Conservation (phyloP, 2,113 vertebrate species). For the Pelvicachromis taeniatus region DNA sequence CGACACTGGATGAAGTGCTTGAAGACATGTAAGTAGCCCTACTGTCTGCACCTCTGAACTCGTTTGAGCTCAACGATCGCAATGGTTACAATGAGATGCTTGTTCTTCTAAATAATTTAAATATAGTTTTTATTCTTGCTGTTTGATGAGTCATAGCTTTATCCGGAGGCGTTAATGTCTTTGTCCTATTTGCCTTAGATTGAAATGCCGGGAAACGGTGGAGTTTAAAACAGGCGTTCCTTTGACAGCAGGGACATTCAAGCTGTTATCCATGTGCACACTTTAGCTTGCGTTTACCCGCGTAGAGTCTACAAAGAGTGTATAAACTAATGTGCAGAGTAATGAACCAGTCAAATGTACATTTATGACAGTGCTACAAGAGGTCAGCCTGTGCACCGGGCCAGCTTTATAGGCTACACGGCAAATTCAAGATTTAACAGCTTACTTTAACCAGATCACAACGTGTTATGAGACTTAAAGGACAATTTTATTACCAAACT, state of each 20-base stretch:
- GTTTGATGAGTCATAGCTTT: background rate
- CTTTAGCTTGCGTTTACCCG: background rate
- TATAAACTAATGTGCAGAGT: background rate
- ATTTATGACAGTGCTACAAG: background rate
- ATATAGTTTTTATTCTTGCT: background rate
- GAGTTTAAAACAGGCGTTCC: background rate
- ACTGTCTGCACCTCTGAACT: background rate
- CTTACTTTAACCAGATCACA: background rate
- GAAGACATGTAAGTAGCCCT: slow-evolving; percentile 84
- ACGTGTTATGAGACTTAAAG: background rate
- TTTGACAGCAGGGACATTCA: background rate
- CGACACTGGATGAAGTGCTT: slow-evolving; percentile 90
- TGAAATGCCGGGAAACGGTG: background rate
- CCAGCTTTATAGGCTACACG: background rate
- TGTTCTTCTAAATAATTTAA: background rate
- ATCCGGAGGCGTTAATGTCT: background rate
- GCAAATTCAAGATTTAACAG: background rate
- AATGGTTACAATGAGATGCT: background rate
- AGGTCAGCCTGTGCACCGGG: background rate
- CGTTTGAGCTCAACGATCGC: background rate
- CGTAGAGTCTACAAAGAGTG: background rate
- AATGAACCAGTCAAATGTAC: background rate
- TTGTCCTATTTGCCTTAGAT: background rate
- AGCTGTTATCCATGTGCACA: background rate
- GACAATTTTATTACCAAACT: background rate